These are phyloP conservation scores for Grantiella picta DNA, from an alignment of 2,113 vertebrate genomes.

Conservation along the genomic window DNA sequence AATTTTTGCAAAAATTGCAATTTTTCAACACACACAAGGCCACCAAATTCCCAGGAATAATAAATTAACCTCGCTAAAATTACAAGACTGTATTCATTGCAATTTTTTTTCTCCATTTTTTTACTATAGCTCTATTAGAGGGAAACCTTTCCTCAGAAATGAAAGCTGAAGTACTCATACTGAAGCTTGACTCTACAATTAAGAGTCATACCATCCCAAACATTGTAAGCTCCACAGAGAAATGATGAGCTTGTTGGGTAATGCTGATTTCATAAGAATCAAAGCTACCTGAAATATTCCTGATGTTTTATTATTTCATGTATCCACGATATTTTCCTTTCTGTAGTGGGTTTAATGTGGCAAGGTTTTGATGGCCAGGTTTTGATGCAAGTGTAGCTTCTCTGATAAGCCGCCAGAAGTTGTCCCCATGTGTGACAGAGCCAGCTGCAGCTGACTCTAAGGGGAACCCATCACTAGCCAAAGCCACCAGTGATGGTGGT, in stretches of 20 bases:
- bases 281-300: not conserved
- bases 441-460: not conserved
- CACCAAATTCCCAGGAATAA: not conserved
- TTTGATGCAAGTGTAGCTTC: not conserved
- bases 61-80: not conserved
- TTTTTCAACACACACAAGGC: not conserved
- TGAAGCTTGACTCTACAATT: not conserved
- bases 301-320: not conserved
- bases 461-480: not conserved
- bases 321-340: not conserved
- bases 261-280: not conserved
- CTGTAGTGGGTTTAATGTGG: not conserved
- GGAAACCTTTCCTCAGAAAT: not conserved
- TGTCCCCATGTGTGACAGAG: not conserved
- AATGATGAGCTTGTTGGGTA: not conserved
- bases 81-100: not conserved
- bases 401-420: not conserved
- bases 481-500: rapidly evolving
- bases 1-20: not conserved
- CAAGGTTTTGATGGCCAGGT: not conserved
- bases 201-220: not conserved
- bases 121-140: not conserved
- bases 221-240: not conserved
- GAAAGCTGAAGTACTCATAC: not conserved
- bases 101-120: not conserved